These are phyloP conservation scores for Xiphophorus hellerii DNA, from an alignment of 2,113 vertebrate species.

Conservation along the genomic window DNA sequence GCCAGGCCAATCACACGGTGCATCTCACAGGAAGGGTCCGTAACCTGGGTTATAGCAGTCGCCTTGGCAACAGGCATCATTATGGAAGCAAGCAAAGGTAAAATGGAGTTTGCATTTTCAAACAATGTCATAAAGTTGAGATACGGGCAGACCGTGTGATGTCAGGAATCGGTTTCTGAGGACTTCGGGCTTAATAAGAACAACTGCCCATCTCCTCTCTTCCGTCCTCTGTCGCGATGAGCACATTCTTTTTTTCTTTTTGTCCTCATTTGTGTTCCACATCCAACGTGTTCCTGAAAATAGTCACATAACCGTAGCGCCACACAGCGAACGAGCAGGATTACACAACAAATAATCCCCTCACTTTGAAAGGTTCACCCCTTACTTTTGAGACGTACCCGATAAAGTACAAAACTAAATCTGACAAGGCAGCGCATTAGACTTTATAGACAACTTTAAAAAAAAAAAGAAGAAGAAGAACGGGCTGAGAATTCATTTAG, in stretches of 20 bases:
- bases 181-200: slow-evolving; percentile 20
- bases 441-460: slow-evolving; percentile 12
- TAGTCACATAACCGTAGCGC: slow-evolving; percentile 6
- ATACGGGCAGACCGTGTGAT: background rate
- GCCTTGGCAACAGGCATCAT: slow-evolving; percentile 75
- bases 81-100: slow-evolving; percentile 40
- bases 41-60: slow-evolving; percentile 70
- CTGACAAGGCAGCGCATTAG: background rate
- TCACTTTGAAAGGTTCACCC: slow-evolving; percentile 27
- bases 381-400: slow-evolving; percentile 5
- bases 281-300: slow-evolving; percentile 3
- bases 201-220: background rate
- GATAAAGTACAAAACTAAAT: background rate
- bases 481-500: slow-evolving; percentile 24
- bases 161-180: slow-evolving; percentile 30
- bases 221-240: background rate
- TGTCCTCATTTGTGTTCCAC: slow-evolving; percentile 10
- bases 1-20: slow-evolving; percentile 66
- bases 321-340: slow-evolving; percentile 27
- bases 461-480: background rate
- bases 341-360: slow-evolving; percentile 65
- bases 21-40: slow-evolving; percentile 65
- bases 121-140: slow-evolving; percentile 35
- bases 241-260: slow-evolving; percentile 5
- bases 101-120: slow-evolving; percentile 47